Evolutionary conservation across 2,113 vertebrate genomes (phyloP), one percentile per base, ranked within the genome.

Genomic region (Synodontis membranacea): DNA sequence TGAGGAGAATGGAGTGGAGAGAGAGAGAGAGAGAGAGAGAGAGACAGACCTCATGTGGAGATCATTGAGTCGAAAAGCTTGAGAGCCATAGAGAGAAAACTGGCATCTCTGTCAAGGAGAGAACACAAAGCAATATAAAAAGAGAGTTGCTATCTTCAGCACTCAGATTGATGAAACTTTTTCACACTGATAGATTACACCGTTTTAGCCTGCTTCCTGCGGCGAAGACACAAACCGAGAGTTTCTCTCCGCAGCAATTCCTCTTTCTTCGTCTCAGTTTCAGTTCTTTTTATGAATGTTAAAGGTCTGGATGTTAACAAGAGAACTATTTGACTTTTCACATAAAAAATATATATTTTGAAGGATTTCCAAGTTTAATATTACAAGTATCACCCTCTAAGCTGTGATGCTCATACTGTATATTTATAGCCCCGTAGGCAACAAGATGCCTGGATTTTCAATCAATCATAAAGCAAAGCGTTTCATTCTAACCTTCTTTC

Each of bases 11-110:
- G 3, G 80, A 62, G 39, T 60, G 56, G 79, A 28, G 39, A 44
- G 19, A 10, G 34, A 76, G 54, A 58, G 72, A 46, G 44, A 48
- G 37, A 21, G 23, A 34, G 75, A 52, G 48, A 52, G 42, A 31
- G n/a, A 72, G 76, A 72, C 56, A 34, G 64, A 89, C 85, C 82
- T 82, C 82, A 84, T 85, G 82, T 70, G 52, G 68, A 70, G 88
- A 78, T 70, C 50, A 89, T 58, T 84, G 56, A 87, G 25, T 50
- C 37, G 70, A 89, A 75, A 46, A 80, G 79, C 78, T 82, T 68
- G 9, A 60, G 64, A 84, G 52, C 76, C 50, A 85, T 0, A 4
- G 34, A 89, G 64, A 70, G 52, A 56, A 84, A 46, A 74, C 66
- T 46, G 70, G 62, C 42, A 86, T 11, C 60, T 84, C 15, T 46